Evolutionary conservation across 2,113 vertebrate genomes (phyloP).

Genomic region (Peucedramus taeniatus): DNA sequence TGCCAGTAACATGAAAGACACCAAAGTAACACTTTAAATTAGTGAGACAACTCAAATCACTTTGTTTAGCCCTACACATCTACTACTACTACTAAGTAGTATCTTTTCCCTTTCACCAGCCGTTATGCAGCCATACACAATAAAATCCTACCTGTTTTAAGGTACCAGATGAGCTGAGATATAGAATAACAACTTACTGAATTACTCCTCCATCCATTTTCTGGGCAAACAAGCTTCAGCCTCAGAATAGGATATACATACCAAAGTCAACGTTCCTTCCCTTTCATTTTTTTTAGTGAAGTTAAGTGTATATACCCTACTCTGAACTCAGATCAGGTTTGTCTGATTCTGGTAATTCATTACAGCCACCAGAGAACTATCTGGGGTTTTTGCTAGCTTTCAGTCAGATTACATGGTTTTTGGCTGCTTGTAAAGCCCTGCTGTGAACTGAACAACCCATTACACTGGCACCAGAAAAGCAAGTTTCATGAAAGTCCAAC

Average conservation of each 20-base stretch:
- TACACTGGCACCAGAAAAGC: neutral
- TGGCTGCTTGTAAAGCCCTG: neutral
- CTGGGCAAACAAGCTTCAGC: neutral
- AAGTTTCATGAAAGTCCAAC: neutral
- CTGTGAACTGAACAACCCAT: neutral
- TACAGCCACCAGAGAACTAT: neutral
- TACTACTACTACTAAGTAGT: neutral
- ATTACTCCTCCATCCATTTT: neutral
- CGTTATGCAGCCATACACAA: neutral
- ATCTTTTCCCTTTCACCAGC: neutral
- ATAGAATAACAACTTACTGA: neutral
- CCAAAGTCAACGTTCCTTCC: neutral
- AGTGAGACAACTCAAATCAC: neutral
- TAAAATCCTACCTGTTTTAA: neutral
- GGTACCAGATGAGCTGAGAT: neutral
- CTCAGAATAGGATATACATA: neutral
- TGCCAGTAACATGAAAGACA: neutral
- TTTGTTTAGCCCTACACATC: neutral
- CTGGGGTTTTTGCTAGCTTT: neutral
- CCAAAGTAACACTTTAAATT: neutral
- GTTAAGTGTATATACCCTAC: neutral
- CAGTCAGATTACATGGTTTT: neutral
- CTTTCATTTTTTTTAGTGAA: neutral
- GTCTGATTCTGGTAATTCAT: neutral
- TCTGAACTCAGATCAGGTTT: neutral